Evolutionary conservation across 2,113 vertebrate species (phyloP).

Genomic region (Phalacrocorax carbo): DNA sequence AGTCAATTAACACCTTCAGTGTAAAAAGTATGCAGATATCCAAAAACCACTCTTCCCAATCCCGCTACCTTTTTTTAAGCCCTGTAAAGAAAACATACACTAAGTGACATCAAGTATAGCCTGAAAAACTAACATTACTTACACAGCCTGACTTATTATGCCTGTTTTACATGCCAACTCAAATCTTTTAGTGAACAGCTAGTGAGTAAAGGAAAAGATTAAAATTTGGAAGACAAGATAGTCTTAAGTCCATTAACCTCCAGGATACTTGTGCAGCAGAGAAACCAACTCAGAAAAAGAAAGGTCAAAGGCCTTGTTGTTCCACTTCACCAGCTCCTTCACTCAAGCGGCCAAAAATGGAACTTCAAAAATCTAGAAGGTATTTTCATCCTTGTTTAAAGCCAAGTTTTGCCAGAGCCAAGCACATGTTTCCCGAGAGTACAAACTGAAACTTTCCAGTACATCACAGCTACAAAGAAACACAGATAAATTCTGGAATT

Average conservation of each 20-base stretch:
- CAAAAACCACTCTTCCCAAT: background rate
- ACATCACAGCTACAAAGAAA: background rate
- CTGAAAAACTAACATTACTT: background rate
- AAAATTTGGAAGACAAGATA: background rate
- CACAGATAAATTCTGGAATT: background rate
- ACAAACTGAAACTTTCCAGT: background rate
- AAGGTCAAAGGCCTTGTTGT: background rate
- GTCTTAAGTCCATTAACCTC: background rate
- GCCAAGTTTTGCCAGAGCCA: background rate
- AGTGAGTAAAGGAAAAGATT: background rate
- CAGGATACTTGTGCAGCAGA: background rate
- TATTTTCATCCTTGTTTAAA: background rate
- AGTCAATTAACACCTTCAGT: background rate
- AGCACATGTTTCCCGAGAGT: background rate
- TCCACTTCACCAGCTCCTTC: background rate
- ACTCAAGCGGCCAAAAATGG: background rate
- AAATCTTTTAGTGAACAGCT: background rate
- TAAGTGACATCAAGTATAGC: background rate
- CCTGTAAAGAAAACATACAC: background rate
- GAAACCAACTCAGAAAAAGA: background rate
- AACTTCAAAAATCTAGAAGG: background rate
- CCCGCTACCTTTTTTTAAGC: background rate
- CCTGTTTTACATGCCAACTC: background rate
- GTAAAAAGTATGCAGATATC: background rate
- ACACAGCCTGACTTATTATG: background rate